A percentile compares a stretch with the other conserved stretches of the same genome.
These are phyloP conservation scores for Eupithecia tripunctaria DNA, from an alignment of 2,888 invertebrate genomes.

Conservation along the genomic window DNA sequence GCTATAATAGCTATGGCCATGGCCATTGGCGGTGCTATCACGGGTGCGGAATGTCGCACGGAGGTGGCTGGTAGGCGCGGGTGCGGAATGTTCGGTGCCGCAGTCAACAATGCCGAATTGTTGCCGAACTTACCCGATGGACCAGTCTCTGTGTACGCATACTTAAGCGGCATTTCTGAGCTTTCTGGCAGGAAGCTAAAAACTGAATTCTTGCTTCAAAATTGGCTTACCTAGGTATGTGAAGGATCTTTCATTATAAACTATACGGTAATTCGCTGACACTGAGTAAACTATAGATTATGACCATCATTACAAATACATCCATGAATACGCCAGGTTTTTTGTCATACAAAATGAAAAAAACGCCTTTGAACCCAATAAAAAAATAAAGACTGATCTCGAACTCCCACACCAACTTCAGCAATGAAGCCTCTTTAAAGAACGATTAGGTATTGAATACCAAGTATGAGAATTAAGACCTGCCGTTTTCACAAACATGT, in stretches of 20 bases:
- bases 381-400: no score
- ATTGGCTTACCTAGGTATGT: not conserved
- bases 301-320: no score
- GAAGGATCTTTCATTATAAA: not conserved
- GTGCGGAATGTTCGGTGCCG: constrained; percentile 44
- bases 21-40: constrained; percentile 46
- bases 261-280: no score
- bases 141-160: constrained; percentile 36
- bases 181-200: not conserved
- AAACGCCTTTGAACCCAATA: no score
- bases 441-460: no score
- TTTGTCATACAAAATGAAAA: no score
- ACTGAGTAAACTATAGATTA: no score
- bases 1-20: constrained; percentile 48
- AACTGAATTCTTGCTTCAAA: not conserved
- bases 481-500: no score
- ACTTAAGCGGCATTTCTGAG: not conserved
- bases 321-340: no score
- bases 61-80: constrained; percentile 41
- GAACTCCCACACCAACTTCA: no score
- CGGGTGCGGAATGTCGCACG: constrained; percentile 55
- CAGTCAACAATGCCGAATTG: constrained; percentile 69
- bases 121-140: constrained; percentile 59
- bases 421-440: no score
- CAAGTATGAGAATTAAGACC: no score